Conservation (phyloP, 2,113 vertebrate genomes). For the Rissa tridactyla region DNA sequence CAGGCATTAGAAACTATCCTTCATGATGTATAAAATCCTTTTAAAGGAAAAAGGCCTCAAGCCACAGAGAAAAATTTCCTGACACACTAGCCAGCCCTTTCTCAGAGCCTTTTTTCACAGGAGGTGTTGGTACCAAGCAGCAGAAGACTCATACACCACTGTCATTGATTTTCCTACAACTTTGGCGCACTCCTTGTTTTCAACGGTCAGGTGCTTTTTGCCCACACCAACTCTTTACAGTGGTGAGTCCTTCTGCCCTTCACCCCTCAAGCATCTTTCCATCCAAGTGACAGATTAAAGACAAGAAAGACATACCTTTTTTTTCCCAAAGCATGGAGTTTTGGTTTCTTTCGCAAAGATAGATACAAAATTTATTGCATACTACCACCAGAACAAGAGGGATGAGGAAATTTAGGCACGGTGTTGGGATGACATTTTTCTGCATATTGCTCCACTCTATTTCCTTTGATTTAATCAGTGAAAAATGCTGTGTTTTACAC, state of each 20-base stretch:
- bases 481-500: slow-evolving; percentile 2
- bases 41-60: neutral
- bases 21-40: neutral
- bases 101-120: neutral
- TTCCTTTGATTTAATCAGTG: neutral
- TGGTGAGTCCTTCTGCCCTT: neutral
- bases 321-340: fast-evolving
- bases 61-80: neutral
- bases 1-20: neutral
- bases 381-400: neutral
- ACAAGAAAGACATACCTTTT: neutral
- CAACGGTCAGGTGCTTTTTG: neutral
- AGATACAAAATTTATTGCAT: neutral
- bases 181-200: neutral
- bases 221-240: neutral
- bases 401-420: neutral
- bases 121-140: neutral
- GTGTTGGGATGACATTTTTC: neutral
- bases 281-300: neutral
- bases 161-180: neutral
- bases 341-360: neutral
- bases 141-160: neutral
- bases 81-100: neutral
- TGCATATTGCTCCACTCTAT: neutral
- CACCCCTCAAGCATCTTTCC: neutral